Conservation (phyloP, 2,113 vertebrate genomes). For the Heterotis niloticus region DNA sequence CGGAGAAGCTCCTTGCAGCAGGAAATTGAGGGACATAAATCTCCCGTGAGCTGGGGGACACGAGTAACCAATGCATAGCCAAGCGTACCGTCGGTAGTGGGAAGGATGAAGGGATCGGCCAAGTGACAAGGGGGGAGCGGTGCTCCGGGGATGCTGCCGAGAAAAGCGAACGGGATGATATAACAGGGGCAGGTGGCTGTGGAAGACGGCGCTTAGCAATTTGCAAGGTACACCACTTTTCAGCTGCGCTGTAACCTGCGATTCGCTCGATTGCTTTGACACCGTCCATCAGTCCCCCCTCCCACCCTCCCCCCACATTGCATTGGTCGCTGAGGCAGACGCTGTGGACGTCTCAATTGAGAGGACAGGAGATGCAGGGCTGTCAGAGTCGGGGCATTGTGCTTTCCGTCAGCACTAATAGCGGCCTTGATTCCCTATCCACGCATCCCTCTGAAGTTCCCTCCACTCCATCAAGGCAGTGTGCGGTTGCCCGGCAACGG, state of each 20-base stretch:
- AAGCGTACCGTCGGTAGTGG: background rate
- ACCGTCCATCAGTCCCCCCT: background rate
- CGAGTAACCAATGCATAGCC: background rate
- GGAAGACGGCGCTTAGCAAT: background rate
- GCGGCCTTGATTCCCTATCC: slow-evolving; percentile 55
- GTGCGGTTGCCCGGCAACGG: slow-evolving; percentile 66
- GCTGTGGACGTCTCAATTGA: slow-evolving; percentile 10
- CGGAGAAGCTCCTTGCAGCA: slow-evolving; percentile 14
- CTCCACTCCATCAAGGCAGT: slow-evolving; percentile 65
- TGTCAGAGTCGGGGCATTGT: background rate
- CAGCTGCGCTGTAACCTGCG: background rate
- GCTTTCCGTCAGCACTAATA: slow-evolving; percentile 49
- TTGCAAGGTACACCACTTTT: background rate
- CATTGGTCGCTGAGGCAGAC: background rate
- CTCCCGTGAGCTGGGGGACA: background rate
- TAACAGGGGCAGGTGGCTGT: background rate
- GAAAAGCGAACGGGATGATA: background rate
- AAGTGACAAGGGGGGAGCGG: background rate
- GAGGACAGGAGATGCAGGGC: background rate
- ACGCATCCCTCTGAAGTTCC: slow-evolving; percentile 62
- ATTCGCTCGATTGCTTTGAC: slow-evolving; percentile 10
- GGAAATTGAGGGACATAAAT: slow-evolving; percentile 18
- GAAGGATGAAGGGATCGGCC: background rate
- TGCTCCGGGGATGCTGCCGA: background rate
- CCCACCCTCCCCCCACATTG: background rate